Evolutionary conservation across 2,888 invertebrate genomes (phyloP).

Genomic region (Pristionchus exspectatus): DNA sequence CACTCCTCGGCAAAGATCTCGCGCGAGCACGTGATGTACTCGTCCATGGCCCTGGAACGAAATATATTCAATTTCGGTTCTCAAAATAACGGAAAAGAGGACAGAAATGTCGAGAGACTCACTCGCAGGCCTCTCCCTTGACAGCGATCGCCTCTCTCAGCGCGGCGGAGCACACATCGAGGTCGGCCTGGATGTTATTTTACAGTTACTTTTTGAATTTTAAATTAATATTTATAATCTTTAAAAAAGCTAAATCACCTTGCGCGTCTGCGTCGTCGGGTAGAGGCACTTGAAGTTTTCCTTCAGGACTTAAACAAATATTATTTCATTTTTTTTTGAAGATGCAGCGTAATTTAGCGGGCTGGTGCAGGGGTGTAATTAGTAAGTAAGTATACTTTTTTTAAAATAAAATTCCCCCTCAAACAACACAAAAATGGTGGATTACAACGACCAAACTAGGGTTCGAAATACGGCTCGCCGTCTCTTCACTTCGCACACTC

Average conservation of each 20-base stretch:
- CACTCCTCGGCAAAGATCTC: neutral
- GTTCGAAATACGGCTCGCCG: no score
- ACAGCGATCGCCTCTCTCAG: neutral
- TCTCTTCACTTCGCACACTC: no score
- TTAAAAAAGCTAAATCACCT: neutral
- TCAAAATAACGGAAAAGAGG: no score
- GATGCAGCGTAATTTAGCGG: no score
- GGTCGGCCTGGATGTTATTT: neutral
- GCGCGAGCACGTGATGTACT: neutral
- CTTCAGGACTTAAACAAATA: conserved; percentile 21
- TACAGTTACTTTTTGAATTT: no score
- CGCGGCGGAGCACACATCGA: neutral
- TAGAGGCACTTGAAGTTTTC: conserved; percentile 7
- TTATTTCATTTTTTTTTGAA: no score
- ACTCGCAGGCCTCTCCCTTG: neutral
- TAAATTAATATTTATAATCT: neutral
- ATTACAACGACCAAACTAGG: no score
- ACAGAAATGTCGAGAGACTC: neutral
- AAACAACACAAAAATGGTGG: neutral
- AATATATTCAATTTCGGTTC: no score
- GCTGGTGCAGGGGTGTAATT: no score
- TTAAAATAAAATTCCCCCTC: neutral
- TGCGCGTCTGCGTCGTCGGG: neutral
- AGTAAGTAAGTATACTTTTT: no score
- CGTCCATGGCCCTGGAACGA: neutral